phyloP scores from a whole-genome alignment of 2,113 vertebrate species.

The Erpornis zantholeuca region DNA sequence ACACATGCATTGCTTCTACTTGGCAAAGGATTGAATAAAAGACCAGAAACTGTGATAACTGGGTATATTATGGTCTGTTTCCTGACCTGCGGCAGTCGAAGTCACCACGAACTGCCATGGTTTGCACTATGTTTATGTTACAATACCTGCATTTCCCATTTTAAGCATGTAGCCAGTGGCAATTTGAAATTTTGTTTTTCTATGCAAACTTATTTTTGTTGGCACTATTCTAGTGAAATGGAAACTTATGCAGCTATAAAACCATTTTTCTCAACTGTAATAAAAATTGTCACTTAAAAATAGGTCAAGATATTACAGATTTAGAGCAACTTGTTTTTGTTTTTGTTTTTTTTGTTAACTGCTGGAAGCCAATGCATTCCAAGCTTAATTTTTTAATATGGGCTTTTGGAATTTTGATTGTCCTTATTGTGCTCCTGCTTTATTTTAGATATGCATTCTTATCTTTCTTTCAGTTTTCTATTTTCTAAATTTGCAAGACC shows the following conservation, averaged over 20 bases:
- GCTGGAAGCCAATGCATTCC: conserved; percentile 58
- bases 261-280: conserved; percentile 67
- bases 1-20: conserved; percentile 65
- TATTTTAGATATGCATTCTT: conserved; percentile 61
- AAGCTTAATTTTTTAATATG: conserved; percentile 70
- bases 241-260: conserved; percentile 71
- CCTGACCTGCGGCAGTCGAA: conserved; percentile 72
- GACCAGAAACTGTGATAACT: conserved; percentile 84
- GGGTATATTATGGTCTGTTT: conserved; percentile 71
- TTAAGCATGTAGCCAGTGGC: conserved; percentile 85
- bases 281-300: conserved; percentile 72
- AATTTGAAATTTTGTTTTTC: conserved; percentile 75
- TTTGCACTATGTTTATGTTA: conserved; percentile 91
- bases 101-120: conserved; percentile 74
- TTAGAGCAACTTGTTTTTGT: neutral
- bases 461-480: conserved; percentile 11
- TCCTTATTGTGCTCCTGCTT: conserved; percentile 57
- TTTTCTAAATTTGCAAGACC: conserved; percentile 49
- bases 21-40: conserved; percentile 73
- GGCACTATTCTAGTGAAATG: conserved; percentile 79
- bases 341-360: conserved; percentile 19
- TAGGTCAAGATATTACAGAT: conserved; percentile 68
- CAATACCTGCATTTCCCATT: conserved; percentile 78
- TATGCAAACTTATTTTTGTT: conserved; percentile 82
- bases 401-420: conserved; percentile 69